Conservation (phyloP, 1,140 invertebrate species). For the Pseudomyrmex sp. region DNA sequence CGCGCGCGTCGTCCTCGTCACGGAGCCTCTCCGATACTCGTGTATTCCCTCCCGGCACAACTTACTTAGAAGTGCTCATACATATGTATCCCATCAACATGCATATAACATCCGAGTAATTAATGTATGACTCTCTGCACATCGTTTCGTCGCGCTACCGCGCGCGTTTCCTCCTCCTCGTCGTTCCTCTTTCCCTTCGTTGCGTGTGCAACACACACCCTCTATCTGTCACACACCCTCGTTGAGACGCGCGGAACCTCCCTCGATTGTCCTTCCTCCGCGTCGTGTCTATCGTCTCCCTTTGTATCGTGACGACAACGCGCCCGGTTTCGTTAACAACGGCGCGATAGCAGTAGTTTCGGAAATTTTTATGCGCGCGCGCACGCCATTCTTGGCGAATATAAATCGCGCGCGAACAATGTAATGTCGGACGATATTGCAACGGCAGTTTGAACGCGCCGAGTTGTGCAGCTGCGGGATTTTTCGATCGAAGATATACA, state of each 20-base stretch:
- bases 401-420: conserved; percentile 52
- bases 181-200: background rate
- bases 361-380: conserved; percentile 36
- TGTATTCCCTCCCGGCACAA: conserved; percentile 54
- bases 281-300: background rate
- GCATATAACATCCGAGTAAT: conserved; percentile 75
- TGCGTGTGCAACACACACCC: background rate
- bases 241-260: background rate
- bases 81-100: conserved; percentile 74
- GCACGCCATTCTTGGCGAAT: background rate
- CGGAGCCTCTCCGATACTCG: conserved; percentile 52
- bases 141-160: conserved; percentile 22
- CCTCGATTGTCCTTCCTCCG: conserved; percentile 4
- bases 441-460: conserved; percentile 25
- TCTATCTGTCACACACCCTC: conserved; percentile 22
- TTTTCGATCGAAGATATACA: conserved; percentile 2
- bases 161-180: conserved; percentile 1
- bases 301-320: conserved; percentile 1
- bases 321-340: conserved; percentile 39
- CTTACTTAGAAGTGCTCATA: conserved; percentile 71
- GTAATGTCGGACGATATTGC: conserved; percentile 36
- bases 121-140: conserved; percentile 67
- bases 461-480: conserved; percentile 16
- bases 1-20: background rate
- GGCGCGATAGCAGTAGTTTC: conserved; percentile 6